Conservation (phyloP, 1,140 invertebrate genomes). For the Oncopeltus fasciatus region DNA sequence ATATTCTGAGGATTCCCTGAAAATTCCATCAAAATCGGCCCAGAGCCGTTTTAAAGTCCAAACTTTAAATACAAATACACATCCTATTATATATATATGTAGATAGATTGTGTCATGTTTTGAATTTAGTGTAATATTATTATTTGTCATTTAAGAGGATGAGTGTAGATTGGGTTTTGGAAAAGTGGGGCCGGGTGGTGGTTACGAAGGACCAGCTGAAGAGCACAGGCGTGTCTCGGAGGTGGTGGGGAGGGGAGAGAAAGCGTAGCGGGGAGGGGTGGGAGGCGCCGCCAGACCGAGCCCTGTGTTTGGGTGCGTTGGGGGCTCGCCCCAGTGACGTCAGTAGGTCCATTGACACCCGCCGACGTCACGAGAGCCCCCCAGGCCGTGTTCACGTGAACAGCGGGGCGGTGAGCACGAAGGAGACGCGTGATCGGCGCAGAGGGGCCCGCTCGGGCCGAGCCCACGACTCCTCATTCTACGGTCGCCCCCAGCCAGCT, state of each 20-base stretch:
- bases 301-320: background rate
- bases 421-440: background rate
- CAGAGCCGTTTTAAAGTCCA: too few species aligned
- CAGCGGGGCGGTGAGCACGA: background rate
- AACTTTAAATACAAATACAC: too few species aligned
- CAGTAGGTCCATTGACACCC: background rate
- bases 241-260: too few species aligned
- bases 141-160: too few species aligned
- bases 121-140: too few species aligned
- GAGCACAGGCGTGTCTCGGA: too few species aligned
- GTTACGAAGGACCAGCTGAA: background rate
- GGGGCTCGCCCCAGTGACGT: background rate
- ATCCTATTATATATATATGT: too few species aligned
- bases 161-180: too few species aligned
- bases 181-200: background rate
- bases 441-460: background rate
- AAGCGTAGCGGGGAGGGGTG: background rate
- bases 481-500: background rate
- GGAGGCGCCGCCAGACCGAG: background rate
- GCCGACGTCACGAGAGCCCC: background rate
- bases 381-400: conserved; percentile 8
- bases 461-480: background rate
- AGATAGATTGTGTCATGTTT: too few species aligned
- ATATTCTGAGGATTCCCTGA: too few species aligned
- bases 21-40: too few species aligned